These are phyloP conservation scores for Puffinus mauretanicus DNA, from an alignment of 2,113 vertebrate genomes.

Conservation along the genomic window DNA sequence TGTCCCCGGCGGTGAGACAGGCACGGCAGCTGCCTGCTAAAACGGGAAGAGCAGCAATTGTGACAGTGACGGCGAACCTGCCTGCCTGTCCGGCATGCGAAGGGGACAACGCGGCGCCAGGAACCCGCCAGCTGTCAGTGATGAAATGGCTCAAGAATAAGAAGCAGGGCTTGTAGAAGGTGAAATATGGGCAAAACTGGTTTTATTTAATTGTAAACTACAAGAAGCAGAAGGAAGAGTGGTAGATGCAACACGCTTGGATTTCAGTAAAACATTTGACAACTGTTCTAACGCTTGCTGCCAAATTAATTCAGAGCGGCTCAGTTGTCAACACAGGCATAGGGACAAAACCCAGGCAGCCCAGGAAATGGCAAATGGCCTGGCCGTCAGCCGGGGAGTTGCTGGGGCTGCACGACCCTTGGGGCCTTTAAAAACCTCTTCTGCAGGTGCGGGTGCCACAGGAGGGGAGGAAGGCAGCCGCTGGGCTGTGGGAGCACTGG, in stretches of 20 bases:
- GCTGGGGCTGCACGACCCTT: background rate
- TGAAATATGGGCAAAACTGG: constrained; percentile 29
- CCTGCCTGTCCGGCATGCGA: rapidly evolving
- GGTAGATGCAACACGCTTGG: constrained; percentile 33
- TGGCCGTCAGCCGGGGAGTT: background rate
- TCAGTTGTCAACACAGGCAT: constrained; percentile 46
- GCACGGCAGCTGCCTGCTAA: constrained; percentile 48
- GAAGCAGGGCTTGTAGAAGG: constrained; percentile 22
- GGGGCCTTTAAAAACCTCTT: background rate
- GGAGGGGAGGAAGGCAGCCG: background rate
- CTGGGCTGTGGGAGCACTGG: rapidly evolving
- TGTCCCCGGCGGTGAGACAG: background rate
- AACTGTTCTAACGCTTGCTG: constrained; percentile 45
- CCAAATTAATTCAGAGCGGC: constrained; percentile 44
- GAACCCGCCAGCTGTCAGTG: background rate
- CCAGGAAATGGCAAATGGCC: background rate
- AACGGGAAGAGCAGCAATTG: background rate
- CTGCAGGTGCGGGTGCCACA: rapidly evolving
- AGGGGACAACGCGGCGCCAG: background rate
- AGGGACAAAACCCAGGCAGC: constrained; percentile 36
- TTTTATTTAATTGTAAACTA: constrained; percentile 49
- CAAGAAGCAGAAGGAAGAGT: constrained; percentile 35
- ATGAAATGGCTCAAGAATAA: background rate
- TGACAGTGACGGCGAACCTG: background rate
- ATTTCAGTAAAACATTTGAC: constrained; percentile 60